Conservation (phyloP, 2,797 vertebrate species). For the Falco rusticolus region DNA sequence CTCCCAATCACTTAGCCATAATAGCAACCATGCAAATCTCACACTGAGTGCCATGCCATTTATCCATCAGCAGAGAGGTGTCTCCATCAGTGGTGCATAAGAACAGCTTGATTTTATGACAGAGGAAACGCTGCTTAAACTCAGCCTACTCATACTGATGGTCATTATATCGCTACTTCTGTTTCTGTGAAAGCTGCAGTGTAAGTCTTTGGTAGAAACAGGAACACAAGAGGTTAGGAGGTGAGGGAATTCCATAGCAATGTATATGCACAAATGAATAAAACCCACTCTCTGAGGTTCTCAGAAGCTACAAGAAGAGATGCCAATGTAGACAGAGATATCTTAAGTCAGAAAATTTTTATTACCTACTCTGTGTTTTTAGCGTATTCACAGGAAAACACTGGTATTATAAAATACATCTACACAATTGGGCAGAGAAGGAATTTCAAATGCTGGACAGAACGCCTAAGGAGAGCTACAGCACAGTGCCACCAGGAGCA, state of each 20-base stretch:
- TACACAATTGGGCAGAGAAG: neutral
- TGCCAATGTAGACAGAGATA: neutral
- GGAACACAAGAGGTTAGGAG: neutral
- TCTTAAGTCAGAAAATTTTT: neutral
- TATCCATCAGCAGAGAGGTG: neutral
- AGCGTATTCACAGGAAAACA: neutral
- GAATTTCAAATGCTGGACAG: neutral
- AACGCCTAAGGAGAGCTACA: neutral
- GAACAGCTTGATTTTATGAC: slow-evolving; percentile 23
- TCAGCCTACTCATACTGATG: neutral
- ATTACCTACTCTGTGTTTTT: neutral
- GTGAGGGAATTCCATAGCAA: neutral
- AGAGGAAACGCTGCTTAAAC: neutral
- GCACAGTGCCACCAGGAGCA: neutral
- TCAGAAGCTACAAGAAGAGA: neutral
- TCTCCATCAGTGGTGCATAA: slow-evolving; percentile 26
- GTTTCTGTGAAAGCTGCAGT: neutral
- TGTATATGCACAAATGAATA: neutral
- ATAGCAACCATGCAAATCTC: neutral
- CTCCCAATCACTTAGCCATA: neutral
- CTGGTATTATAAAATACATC: neutral
- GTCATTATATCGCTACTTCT: neutral
- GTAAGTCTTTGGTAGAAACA: neutral
- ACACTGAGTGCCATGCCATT: neutral
- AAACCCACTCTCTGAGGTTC: neutral